Base-by-base conservation (phyloP, 2,797 vertebrate genomes). In the Falco novaeseelandiae region DNA sequence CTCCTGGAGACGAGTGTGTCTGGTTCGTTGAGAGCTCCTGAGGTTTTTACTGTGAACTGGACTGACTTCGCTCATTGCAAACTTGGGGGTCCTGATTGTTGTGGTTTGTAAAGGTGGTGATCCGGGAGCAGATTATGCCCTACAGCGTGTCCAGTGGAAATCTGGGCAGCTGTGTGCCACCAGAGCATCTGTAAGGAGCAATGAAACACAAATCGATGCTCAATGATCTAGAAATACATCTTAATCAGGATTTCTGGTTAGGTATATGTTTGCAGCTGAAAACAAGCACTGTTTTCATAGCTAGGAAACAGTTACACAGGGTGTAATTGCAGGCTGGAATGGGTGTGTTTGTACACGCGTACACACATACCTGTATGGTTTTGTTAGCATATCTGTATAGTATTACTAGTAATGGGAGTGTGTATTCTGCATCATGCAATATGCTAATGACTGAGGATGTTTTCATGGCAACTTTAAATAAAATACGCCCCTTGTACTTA, bases 391-490 rank as follows among this genome's bases (percentile, higher is more conserved):
- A 21, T 15, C 19, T 40, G 6, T 69, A 12, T 9, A 15, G 44
- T 6, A 0, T 34, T 27, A 7, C 9, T 51, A 30, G 18, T 22
- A 44, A 22, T 9, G 23, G 10, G 58, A 58, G 14, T 10, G 9
- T n/a, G 14, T 12, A 1, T 51, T 54, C 22, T 62, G 34, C 27
- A 27, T 81, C 4, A 0, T 19, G 27, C 9, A 4, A 2, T 52
- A 4, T 22, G n/a, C 27, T 54, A 9, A 15, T 9, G 52, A 10
- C 57, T 3, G 4, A 55, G n/a, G 5, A 3, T 11, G 5, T 67
- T 66, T 49, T 32, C 49, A 36, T 22, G 58, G 32, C 38, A 29
- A 7, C 59, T 6, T 29, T 6, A 32, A 44, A 14, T 20, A 8
- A 48, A 69, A 21, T 4, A 7, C 9, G 20, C 4, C 7, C 19